Evolutionary conservation across 2,113 vertebrate genomes (phyloP), one percentile per base, ranked within the genome.

Genomic region (Setophaga petechia): DNA sequence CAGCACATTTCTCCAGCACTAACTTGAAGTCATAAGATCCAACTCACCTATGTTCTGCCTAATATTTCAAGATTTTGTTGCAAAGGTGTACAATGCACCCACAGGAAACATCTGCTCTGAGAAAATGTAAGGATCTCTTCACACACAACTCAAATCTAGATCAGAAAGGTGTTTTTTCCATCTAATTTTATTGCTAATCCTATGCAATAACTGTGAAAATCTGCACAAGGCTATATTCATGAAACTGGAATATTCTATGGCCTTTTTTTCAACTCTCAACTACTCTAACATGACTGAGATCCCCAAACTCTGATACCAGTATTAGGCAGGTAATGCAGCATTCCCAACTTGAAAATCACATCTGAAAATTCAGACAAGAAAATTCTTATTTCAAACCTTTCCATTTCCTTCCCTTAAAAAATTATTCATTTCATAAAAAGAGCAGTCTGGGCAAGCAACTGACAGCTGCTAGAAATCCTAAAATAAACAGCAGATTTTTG

Each of bases 401-500:
- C 41, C 27, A 62, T n/a, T 88, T 90, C 55, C 43, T 44, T 84
- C 14, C 13, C 35, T 72, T 41, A 84, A 91, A 90, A 61, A 19
- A 4, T 30, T 58, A 87, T 49, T 94, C 3, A 35, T 65, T 85
- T 75, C 22, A 69, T 61, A 93, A 96, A 96, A 96, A 90, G 88
- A 94, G 88, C 95, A 96, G 92, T 80, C 80, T 46, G 69, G 83
- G 62, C 80, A 95, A 96, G 86, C 76, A 85, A 92, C 31, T 9
- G 1, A 87, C 90, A 94, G 95, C 90, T 95, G 93, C 68, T 89
- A 78, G 65, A 81, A 91, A 92, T 62, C 68, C 76, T 79, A 92
- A 96, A 94, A 94, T 79, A 89, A 96, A 78, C 90, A 94, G 80
- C 92, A 96, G 73, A 84, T 84, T 96, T 94, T 61, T 93, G 83